phyloP scores from a whole-genome alignment of 1,140 invertebrate species.

The Ctenoplectra terminalis region DNA sequence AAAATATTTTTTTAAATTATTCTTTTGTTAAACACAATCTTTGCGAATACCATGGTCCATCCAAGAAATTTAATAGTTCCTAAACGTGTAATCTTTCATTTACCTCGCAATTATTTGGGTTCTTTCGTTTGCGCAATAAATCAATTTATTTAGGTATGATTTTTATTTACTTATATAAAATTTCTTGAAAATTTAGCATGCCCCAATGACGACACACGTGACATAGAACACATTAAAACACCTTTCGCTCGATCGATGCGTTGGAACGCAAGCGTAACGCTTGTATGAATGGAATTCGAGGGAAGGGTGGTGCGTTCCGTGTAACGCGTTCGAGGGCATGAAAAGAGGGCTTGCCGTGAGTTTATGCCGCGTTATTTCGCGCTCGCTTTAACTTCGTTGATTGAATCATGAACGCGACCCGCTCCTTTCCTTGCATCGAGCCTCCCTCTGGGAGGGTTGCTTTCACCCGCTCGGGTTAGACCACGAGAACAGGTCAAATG shows the following conservation, averaged over 20 bases:
- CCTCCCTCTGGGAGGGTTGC: constrained; percentile 5
- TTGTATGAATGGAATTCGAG: neutral
- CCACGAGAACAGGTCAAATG: constrained; percentile 2
- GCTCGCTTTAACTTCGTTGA: constrained; percentile 72
- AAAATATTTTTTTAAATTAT: constrained; percentile 26
- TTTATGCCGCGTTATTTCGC: constrained; percentile 70
- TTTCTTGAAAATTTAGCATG: too few relatives aligned
- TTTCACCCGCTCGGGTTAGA: neutral
- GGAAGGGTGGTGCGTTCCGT: constrained; percentile 9
- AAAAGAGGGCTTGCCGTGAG: constrained; percentile 21
- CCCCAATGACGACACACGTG: neutral
- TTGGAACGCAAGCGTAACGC: neutral
- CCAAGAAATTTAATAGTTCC: too few relatives aligned
- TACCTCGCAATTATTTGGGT: too few relatives aligned
- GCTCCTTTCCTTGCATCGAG: constrained; percentile 41
- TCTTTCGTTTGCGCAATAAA: too few relatives aligned
- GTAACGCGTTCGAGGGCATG: constrained; percentile 28
- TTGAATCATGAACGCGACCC: constrained; percentile 69
- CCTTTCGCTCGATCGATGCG: neutral
- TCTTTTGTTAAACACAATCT: neutral
- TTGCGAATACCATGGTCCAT: too few relatives aligned
- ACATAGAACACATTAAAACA: neutral
- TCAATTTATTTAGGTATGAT: too few relatives aligned
- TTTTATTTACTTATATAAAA: too few relatives aligned
- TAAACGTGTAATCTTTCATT: too few relatives aligned